Evolutionary conservation across 2,888 invertebrate species (phyloP).

Genomic region (Scrobipalpa atriplicella): DNA sequence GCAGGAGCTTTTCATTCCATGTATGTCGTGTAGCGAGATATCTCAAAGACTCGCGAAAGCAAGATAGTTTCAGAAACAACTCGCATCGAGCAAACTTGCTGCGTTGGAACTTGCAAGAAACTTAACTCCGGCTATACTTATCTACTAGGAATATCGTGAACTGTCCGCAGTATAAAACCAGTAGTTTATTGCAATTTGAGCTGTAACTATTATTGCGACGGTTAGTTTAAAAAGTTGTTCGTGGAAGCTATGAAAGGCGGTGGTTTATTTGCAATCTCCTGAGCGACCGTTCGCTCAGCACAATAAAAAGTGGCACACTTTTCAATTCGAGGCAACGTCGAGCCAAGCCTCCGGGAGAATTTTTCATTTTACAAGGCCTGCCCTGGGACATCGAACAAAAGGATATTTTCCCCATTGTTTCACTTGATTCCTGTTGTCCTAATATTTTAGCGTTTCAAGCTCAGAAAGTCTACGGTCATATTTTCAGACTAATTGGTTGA

Average conservation of each 20-base stretch:
- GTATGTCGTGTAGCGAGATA: conserved; percentile 1
- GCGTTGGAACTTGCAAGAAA: conserved; percentile 19
- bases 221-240: conserved; percentile 27
- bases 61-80: conserved; percentile 9
- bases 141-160: conserved; percentile 1
- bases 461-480: background rate
- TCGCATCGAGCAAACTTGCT: conserved; percentile 6
- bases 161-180: conserved; percentile 7
- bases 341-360: conserved; percentile 58
- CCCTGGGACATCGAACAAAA: conserved; percentile 65
- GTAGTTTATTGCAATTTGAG: conserved; percentile 20
- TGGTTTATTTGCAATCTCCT: conserved; percentile 58
- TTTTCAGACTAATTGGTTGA: conserved; percentile 10
- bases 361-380: conserved; percentile 68
- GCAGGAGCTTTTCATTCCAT: conserved; percentile 11
- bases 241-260: conserved; percentile 40
- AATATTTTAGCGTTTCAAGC: conserved; percentile 8
- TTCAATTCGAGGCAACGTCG: conserved; percentile 64
- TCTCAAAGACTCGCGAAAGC: background rate
- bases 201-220: conserved; percentile 32
- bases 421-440: conserved; percentile 42
- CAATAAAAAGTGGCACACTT: conserved; percentile 71
- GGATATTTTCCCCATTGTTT: conserved; percentile 68
- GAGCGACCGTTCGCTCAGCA: conserved; percentile 41
- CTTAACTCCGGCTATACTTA: conserved; percentile 14